These are phyloP conservation scores for Gobionotothen gibberifrons DNA, from an alignment of 2,797 vertebrate species.

Conservation along the genomic window DNA sequence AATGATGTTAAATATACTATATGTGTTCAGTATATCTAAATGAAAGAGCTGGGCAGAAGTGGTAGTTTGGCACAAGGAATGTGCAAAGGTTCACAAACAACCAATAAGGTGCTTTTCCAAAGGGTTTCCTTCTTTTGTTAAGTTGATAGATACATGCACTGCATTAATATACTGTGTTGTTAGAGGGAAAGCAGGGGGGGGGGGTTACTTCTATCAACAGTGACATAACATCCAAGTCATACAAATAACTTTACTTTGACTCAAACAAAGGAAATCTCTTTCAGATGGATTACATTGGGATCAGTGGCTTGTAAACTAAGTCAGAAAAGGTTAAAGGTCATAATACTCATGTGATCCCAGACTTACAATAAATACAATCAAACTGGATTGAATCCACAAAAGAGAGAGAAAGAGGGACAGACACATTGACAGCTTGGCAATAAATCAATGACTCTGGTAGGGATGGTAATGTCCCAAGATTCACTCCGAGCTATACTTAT, in stretches of 20 bases:
- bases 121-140: background rate
- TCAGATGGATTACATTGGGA: conserved; percentile 20
- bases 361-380: conserved; percentile 2
- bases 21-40: too few species aligned
- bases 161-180: background rate
- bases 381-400: background rate
- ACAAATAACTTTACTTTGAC: background rate
- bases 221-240: conserved; percentile 14
- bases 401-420: background rate
- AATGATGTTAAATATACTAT: too few species aligned
- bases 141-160: too few species aligned
- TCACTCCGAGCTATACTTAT: background rate
- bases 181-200: background rate
- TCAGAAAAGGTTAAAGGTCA: background rate
- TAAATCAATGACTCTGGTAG: background rate
- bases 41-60: too few species aligned
- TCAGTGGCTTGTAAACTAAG: conserved; percentile 2
- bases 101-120: background rate
- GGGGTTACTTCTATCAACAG: background rate
- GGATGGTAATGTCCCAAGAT: background rate
- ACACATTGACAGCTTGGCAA: background rate
- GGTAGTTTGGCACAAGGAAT: too few species aligned
- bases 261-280: conserved; percentile 18
- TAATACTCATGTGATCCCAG: conserved; percentile 6
- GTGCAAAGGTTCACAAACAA: too few species aligned